Base-by-base conservation (phyloP, 2,113 vertebrate species). In the Azemiops feae region DNA sequence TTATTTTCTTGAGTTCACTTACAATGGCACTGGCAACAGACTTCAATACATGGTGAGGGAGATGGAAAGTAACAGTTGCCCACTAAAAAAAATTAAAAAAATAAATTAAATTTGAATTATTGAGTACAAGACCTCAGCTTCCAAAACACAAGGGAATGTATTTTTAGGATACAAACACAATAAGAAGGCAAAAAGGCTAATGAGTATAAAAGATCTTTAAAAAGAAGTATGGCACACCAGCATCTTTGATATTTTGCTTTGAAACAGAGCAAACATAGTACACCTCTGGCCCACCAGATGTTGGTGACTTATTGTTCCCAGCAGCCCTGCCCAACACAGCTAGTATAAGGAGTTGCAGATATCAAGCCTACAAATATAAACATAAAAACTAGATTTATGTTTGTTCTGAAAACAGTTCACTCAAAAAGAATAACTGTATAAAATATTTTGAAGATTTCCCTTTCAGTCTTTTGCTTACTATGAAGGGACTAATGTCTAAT, bases 1-100 rank as follows among this genome's bases (percentile, higher is more conserved):
- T 99, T 96, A 99, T 98, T 98, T 99, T 99, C 98, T 99, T 99
- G 96, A 99, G 98, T 98, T 99, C 99, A 96, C 98, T 99, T 97
- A 99, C 99, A 95, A 99, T 98, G 98, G 98, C 98, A 97, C 98
- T 98, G 94, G 98, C 98, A 95, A 99, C 98, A 95, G 99, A 98
- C 97, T 99, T 99, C 96, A 99, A 98, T 94, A 99, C 97, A 91
- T 99, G 99, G 97, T 99, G 99, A 95, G 99, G 99, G 96, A 99
- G 99, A 97, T 99, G 98, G 97, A 99, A 99, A 94, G 97, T 99
- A 96, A 99, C 99, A 0, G 99, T 99, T 90, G 99, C 99, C 99
- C 99, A 99, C 99, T 99, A 96, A 52, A 94, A 57, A 3, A 94
- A 92, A 94, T 97, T 85, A 90, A 95, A 50, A 47, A 25, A 50